Base-by-base conservation (phyloP, 2,797 vertebrate species). In the Chelonia mydas region DNA sequence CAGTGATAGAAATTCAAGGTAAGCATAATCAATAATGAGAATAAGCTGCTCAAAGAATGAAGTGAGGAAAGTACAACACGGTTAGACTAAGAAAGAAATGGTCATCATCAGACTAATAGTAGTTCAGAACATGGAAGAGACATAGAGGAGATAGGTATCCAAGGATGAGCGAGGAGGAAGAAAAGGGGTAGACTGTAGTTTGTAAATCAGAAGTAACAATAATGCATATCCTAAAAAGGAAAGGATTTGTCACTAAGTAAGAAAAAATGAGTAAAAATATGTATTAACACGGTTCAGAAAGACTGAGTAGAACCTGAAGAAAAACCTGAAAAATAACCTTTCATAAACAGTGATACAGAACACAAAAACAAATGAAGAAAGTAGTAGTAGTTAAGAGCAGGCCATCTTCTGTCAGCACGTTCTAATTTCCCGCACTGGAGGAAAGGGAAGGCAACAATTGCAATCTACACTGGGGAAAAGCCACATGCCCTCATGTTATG, bases 311-410 rank as follows among this genome's bases (percentile, higher is more conserved):
- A 31, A 59, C 31, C 5, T 50, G 23, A 61, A 79, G 25, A 33
- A 72, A 31, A 87, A 59, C 49, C 54, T 50, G 33, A 37, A 79
- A 49, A 86, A 49, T 15, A 45, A 55, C 41, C 47, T 17, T 51
- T 19, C 77, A 21, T 45, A 16, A 77, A 50, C 28, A 16, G 17
- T 28, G 55, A 28, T 77, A 51, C 53, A 50, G 54, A 47, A 78
- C 53, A 41, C 74, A 61, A 77, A 78, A 87, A 86, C 74, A 54
- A 87, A 49, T 79, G 55, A 87, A 77, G 74, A 87, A 49, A 79
- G 55, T 87, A 77, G 76, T 55, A 87, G 33, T 17, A 15, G n/a
- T 49, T 41, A 47, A 78, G 28, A 86, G 37, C 15, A 54, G 68
- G 11, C 11, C 13, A 37, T 11, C 37, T 79, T 79, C 65, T 49